Conservation (phyloP, 2,888 invertebrate species). For the Neria commutata region DNA sequence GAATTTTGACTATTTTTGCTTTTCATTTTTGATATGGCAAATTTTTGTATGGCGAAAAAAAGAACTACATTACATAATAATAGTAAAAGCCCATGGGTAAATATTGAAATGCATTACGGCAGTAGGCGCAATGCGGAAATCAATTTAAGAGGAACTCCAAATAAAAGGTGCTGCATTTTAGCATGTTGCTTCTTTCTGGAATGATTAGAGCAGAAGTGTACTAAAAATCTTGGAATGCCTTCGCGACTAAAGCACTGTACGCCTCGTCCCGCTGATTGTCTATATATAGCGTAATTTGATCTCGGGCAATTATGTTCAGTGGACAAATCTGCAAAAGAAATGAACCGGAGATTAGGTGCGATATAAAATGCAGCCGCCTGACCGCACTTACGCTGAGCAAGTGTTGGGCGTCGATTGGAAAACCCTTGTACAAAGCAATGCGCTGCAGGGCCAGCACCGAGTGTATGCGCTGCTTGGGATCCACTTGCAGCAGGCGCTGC, state of each 20-base stretch:
- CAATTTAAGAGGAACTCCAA: too few relatives aligned
- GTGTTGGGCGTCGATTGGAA: conserved; percentile 44
- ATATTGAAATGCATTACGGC: background rate
- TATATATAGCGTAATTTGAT: conserved; percentile 35
- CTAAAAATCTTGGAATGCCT: conserved; percentile 43
- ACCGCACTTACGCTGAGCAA: conserved; percentile 47
- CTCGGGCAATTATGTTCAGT: conserved; percentile 40
- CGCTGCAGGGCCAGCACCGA: conserved; percentile 51
- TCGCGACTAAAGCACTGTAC: conserved; percentile 27
- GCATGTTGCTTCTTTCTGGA: too few relatives aligned
- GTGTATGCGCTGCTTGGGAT: conserved; percentile 48
- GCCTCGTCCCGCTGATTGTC: conserved; percentile 20
- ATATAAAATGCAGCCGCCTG: background rate
- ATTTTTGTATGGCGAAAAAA: background rate
- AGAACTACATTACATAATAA: too few relatives aligned
- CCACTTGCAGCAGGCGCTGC: conserved; percentile 43
- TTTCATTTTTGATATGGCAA: background rate
- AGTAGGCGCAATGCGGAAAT: background rate
- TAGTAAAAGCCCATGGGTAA: background rate
- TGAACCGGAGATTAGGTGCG: too few relatives aligned
- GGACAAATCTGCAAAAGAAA: conserved; percentile 38
- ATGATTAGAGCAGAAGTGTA: conserved; percentile 13
- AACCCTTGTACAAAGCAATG: conserved; percentile 54
- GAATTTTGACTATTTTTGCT: background rate
- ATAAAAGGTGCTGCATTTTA: too few relatives aligned